phyloP scores from a whole-genome alignment of 2,113 vertebrate genomes.

The Oncorhynchus tshawytscha region DNA sequence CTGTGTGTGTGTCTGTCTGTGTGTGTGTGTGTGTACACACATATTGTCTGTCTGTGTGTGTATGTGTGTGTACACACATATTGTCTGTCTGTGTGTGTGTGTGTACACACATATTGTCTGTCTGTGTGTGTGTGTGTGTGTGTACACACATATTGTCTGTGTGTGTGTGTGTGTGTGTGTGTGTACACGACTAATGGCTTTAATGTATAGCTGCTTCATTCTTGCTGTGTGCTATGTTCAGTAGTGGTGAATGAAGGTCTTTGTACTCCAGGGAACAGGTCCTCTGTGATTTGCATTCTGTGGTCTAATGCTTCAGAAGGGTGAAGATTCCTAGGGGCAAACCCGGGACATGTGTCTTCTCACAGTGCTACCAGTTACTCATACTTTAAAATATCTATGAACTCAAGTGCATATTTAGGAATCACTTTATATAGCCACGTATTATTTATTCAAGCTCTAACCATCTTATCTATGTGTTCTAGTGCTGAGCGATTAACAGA shows the following conservation, averaged over 20 bases:
- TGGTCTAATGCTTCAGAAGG: background rate
- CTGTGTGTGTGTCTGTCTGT: no score
- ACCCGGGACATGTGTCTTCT: background rate
- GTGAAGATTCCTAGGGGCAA: background rate
- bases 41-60: no score
- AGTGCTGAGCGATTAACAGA: no score
- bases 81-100: no score
- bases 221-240: background rate
- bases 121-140: no score
- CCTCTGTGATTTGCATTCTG: slow-evolving; percentile 20
- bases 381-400: background rate
- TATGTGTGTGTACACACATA: no score
- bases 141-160: no score
- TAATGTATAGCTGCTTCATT: slow-evolving; percentile 20
- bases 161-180: background rate
- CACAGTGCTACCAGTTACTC: background rate
- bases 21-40: no score
- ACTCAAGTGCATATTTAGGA: background rate
- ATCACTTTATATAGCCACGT: background rate
- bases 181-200: slow-evolving; percentile 4
- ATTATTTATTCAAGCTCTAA: background rate
- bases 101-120: no score
- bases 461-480: background rate
- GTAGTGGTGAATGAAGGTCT: slow-evolving; percentile 25
- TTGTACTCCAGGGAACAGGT: slow-evolving; percentile 4